Conservation (phyloP, 2,888 invertebrate genomes). For the Metacarcinus magister region DNA sequence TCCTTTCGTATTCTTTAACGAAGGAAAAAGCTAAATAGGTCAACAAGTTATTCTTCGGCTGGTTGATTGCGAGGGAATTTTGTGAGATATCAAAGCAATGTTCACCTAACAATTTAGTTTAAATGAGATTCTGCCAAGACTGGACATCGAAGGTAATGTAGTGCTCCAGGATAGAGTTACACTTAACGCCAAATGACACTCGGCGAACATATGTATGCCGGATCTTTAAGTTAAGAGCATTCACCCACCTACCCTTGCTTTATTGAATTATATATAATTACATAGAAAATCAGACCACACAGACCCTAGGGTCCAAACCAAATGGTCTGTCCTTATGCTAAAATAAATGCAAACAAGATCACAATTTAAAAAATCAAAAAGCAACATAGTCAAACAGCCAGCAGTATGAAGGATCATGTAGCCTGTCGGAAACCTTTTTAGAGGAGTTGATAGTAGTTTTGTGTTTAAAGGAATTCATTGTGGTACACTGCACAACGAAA, state of each 20-base stretch:
- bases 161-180: not conserved
- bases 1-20: not conserved
- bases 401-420: too few relatives aligned
- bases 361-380: too few relatives aligned
- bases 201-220: not conserved
- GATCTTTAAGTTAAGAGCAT: not conserved
- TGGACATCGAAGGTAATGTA: not conserved
- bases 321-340: too few relatives aligned
- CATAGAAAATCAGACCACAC: too few relatives aligned
- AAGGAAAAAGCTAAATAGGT: not conserved
- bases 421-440: too few relatives aligned
- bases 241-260: not conserved
- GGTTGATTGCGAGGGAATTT: not conserved
- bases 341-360: too few relatives aligned
- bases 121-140: not conserved
- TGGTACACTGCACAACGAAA: too few relatives aligned
- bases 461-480: too few relatives aligned
- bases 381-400: too few relatives aligned
- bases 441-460: too few relatives aligned
- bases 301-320: too few relatives aligned
- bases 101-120: not conserved
- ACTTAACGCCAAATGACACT: not conserved
- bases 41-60: not conserved
- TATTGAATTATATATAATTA: too few relatives aligned
- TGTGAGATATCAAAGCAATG: not conserved